These are phyloP conservation scores for Mallateleia sp. DNA, from an alignment of 2,888 invertebrate genomes.

Conservation along the genomic window DNA sequence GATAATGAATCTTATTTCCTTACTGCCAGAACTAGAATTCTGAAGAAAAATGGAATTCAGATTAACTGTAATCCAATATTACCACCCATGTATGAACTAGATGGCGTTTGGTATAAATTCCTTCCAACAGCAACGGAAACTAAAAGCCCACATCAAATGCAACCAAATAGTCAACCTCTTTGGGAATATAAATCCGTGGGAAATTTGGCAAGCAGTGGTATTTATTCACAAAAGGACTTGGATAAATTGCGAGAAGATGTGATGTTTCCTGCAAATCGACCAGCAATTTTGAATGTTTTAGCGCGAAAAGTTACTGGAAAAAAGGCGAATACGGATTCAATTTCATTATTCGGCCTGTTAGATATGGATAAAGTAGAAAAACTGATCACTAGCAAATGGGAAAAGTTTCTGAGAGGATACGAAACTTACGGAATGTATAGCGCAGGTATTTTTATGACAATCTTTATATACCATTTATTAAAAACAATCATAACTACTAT, in stretches of 20 bases:
- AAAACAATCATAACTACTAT: too few species aligned
- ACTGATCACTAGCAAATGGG: not conserved
- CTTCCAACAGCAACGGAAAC: not conserved
- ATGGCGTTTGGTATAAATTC: conserved; percentile 66
- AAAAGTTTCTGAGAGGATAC: too few species aligned
- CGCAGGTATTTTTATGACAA: too few species aligned
- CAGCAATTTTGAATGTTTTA: not conserved
- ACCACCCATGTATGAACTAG: conserved; percentile 73
- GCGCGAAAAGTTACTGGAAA: not conserved
- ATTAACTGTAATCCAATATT: conserved; percentile 71
- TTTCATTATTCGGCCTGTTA: not conserved
- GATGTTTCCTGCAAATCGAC: not conserved
- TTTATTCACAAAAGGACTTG: not conserved
- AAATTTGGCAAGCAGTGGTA: not conserved
- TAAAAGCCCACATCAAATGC: not conserved
- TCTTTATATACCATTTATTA: too few species aligned
- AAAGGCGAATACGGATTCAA: not conserved
- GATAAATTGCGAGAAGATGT: not conserved
- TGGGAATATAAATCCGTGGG: not conserved
- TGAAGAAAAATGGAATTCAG: conserved; percentile 65
- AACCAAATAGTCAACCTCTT: not conserved
- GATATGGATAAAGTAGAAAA: not conserved
- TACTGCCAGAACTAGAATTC: conserved; percentile 75
- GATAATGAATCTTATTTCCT: conserved; percentile 60
- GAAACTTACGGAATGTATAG: too few species aligned